These are phyloP conservation scores for Thaumatotibia leucotreta DNA, from an alignment of 1,140 invertebrate species.

Conservation along the genomic window DNA sequence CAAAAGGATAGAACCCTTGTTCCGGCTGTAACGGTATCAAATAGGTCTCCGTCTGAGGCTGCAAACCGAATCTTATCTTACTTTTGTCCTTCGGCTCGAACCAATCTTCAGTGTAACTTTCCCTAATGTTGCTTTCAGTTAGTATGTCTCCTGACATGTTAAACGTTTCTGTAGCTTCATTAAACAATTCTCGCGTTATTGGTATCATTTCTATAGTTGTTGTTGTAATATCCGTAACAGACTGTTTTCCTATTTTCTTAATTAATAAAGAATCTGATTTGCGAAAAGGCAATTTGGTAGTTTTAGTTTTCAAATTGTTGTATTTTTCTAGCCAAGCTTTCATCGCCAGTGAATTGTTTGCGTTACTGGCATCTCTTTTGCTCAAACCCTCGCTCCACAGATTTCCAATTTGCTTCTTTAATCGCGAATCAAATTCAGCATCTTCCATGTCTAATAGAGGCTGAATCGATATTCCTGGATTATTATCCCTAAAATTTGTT, in stretches of 20 bases:
- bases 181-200: slow-evolving; percentile 56
- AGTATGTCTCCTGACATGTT: slow-evolving; percentile 43
- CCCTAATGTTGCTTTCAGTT: slow-evolving; percentile 52
- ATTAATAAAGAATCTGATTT: slow-evolving; percentile 28
- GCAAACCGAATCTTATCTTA: slow-evolving; percentile 66
- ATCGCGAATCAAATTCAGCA: slow-evolving; percentile 26
- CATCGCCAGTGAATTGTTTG: slow-evolving; percentile 35
- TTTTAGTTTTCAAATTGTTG: slow-evolving; percentile 43
- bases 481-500: slow-evolving; percentile 39
- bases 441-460: slow-evolving; percentile 33
- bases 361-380: slow-evolving; percentile 43
- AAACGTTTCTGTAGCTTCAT: slow-evolving; percentile 28
- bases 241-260: slow-evolving; percentile 22
- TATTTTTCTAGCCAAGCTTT: slow-evolving; percentile 54
- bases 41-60: slow-evolving; percentile 65
- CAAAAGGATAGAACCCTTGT: slow-evolving; percentile 62
- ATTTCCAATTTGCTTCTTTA: slow-evolving; percentile 27
- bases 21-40: slow-evolving; percentile 65
- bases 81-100: slow-evolving; percentile 51
- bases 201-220: slow-evolving; percentile 42
- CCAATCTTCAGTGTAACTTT: slow-evolving; percentile 51
- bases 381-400: slow-evolving; percentile 28
- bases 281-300: slow-evolving; percentile 30
- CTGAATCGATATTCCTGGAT: slow-evolving; percentile 25
- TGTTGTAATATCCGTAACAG: slow-evolving; percentile 9